A percentile compares a stretch with the other conserved stretches of the same genome.
phyloP scores from a whole-genome alignment of 2,113 vertebrate species.

The Chloroceryle aenea region DNA sequence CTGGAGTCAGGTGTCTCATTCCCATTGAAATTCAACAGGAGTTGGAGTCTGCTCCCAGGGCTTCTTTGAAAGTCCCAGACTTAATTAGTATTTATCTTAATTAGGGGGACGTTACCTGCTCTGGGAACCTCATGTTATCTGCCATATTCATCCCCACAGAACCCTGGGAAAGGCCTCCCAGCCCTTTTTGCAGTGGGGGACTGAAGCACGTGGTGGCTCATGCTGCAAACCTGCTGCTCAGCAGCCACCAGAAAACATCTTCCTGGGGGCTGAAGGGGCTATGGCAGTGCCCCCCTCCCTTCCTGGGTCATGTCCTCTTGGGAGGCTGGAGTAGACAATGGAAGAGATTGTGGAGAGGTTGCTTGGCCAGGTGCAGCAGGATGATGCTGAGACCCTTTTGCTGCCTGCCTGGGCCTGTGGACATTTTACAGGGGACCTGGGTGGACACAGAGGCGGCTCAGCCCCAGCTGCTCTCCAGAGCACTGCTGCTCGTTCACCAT shows the following conservation, averaged over 20 bases:
- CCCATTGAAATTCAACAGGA: conserved; percentile 68
- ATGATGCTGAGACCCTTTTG: background rate
- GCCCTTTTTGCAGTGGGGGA: background rate
- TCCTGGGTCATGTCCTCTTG: rapidly evolving
- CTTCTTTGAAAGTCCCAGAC: conserved; percentile 68
- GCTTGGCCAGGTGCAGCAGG: rapidly evolving
- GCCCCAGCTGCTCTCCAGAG: background rate
- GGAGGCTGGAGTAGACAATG: background rate
- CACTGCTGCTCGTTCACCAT: conserved; percentile 7
- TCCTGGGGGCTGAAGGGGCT: background rate
- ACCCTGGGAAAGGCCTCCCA: conserved; percentile 22
- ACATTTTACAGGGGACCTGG: rapidly evolving
- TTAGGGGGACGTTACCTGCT: conserved; percentile 63
- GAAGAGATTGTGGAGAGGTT: rapidly evolving
- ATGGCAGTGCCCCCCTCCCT: background rate
- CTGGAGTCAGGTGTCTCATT: conserved; percentile 42
- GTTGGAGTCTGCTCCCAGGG: conserved; percentile 58
- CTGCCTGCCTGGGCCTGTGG: background rate
- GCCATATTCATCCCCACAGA: background rate
- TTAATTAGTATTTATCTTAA: conserved; percentile 72
- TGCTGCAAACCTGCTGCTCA: background rate
- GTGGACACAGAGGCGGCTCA: background rate
- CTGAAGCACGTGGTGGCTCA: background rate
- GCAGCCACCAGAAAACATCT: background rate
- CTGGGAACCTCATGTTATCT: conserved; percentile 40